Evolutionary conservation across 2,888 invertebrate species (phyloP).

Genomic region (Hydrotaea diabolus): DNA sequence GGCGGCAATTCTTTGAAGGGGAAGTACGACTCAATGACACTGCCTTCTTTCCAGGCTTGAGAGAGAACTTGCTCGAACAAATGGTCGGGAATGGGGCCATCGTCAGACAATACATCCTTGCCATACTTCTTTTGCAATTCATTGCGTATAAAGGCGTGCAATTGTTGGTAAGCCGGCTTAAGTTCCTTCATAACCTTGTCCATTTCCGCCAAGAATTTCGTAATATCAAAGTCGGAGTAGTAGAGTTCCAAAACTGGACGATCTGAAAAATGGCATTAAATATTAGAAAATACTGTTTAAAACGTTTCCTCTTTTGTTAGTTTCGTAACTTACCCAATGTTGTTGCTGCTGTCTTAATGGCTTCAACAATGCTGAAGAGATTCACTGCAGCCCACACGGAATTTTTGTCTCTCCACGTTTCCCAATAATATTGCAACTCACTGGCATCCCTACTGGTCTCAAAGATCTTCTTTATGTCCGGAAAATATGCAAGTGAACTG

Average conservation of each 20-base stretch:
- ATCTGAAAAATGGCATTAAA: constrained; percentile 61
- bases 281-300: background rate
- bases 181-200: constrained; percentile 79
- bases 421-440: constrained; percentile 78
- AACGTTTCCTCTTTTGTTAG: background rate
- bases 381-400: constrained; percentile 76
- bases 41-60: constrained; percentile 78
- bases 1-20: constrained; percentile 76
- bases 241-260: constrained; percentile 75
- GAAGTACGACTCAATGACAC: constrained; percentile 75
- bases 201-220: constrained; percentile 76
- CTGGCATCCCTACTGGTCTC: constrained; percentile 74
- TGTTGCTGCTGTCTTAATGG: constrained; percentile 75
- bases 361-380: constrained; percentile 76
- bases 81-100: constrained; percentile 89
- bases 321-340: constrained; percentile 70
- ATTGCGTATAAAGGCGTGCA: constrained; percentile 90
- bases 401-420: constrained; percentile 77
- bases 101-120: constrained; percentile 83
- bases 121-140: constrained; percentile 88
- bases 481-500: constrained; percentile 75
- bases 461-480: constrained; percentile 76
- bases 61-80: constrained; percentile 83
- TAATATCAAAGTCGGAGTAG: constrained; percentile 73
- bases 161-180: constrained; percentile 87